Conservation (phyloP, 2,888 invertebrate genomes). For the Argyra leucocephala region DNA sequence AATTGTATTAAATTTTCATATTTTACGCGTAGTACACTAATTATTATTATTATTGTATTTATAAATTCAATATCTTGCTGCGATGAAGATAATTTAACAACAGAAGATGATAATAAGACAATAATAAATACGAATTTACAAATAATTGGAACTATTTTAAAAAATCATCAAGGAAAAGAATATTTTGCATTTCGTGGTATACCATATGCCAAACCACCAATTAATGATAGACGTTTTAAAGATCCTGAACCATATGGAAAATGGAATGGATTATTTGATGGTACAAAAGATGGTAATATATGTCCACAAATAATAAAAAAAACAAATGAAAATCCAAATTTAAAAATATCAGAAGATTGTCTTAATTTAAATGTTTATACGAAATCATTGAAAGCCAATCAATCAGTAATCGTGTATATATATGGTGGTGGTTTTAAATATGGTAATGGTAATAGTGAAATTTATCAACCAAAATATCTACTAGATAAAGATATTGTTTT, state of each 20-base stretch:
- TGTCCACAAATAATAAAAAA: conserved; percentile 32
- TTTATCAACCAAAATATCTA: conserved; percentile 31
- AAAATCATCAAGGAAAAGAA: conserved; percentile 37
- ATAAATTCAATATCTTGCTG: background rate
- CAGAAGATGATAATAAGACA: background rate
- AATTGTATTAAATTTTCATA: too few species aligned
- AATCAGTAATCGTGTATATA: conserved; percentile 30
- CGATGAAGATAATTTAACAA: background rate
- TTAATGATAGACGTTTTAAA: conserved; percentile 42
- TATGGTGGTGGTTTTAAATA: conserved; percentile 34
- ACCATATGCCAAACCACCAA: conserved; percentile 43
- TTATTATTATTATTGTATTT: too few species aligned
- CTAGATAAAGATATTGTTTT: conserved; percentile 35
- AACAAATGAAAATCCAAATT: background rate
- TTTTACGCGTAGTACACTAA: too few species aligned
- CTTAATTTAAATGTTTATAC: conserved; percentile 54
- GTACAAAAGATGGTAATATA: conserved; percentile 39
- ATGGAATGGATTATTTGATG: conserved; percentile 40
- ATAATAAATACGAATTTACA: background rate
- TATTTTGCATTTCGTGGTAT: conserved; percentile 46
- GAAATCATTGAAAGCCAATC: conserved; percentile 19
- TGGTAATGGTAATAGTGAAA: conserved; percentile 28
- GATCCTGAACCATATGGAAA: conserved; percentile 30
- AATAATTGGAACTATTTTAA: conserved; percentile 41
- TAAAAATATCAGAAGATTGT: conserved; percentile 52